phyloP scores from a whole-genome alignment of 2,888 invertebrate genomes.

The Erebia aethiops region DNA sequence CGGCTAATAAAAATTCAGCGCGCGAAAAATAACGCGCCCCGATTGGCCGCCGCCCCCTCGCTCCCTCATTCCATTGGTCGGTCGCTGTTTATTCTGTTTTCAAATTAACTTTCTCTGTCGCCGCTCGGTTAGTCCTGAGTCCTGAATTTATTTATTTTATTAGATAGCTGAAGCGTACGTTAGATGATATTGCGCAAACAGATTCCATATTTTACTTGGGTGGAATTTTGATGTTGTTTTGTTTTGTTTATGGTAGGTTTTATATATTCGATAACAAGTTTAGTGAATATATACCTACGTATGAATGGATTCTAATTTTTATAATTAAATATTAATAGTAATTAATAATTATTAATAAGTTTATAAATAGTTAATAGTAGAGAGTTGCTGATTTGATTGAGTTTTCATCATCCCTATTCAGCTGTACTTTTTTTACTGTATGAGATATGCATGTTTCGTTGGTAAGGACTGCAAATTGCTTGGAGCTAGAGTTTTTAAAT shows the following conservation, averaged over 20 bases:
- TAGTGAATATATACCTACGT: too few relatives aligned
- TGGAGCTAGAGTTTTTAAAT: too few relatives aligned
- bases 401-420: too few relatives aligned
- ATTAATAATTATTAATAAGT: too few relatives aligned
- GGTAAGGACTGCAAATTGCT: too few relatives aligned
- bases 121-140: conserved; percentile 57
- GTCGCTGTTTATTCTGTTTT: conserved; percentile 79
- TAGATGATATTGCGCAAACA: conserved; percentile 39
- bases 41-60: conserved; percentile 71
- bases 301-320: too few relatives aligned
- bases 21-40: conserved; percentile 73
- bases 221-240: conserved; percentile 33
- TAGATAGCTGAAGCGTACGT: conserved; percentile 42
- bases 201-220: conserved; percentile 34
- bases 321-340: too few relatives aligned
- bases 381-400: too few relatives aligned
- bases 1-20: conserved; percentile 82
- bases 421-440: too few relatives aligned
- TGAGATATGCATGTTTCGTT: too few relatives aligned
- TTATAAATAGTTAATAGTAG: too few relatives aligned
- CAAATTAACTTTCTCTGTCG: conserved; percentile 82
- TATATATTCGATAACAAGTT: too few relatives aligned
- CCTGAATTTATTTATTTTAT: conserved; percentile 67
- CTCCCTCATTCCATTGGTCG: conserved; percentile 69
- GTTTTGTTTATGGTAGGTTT: conserved; percentile 1